These are phyloP conservation scores for Coleophora deauratella DNA, from an alignment of 2,888 invertebrate genomes.

Conservation along the genomic window DNA sequence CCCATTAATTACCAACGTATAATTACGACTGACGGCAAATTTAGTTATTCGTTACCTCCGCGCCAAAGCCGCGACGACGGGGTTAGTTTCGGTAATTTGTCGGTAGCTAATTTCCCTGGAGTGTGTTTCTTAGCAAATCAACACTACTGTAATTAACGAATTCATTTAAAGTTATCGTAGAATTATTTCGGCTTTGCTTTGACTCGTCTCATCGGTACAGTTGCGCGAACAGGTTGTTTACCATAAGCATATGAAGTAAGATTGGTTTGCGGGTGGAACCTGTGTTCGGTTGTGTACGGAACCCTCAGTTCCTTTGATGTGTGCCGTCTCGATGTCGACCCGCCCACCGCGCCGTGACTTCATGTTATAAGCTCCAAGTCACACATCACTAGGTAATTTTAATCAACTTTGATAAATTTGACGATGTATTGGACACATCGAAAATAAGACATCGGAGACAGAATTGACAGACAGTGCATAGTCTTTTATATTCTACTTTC, in stretches of 20 bases:
- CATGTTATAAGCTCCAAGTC: constrained; percentile 27
- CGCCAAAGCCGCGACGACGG: constrained; percentile 32
- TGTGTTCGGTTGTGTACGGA: constrained; percentile 9
- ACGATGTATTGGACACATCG: constrained; percentile 8
- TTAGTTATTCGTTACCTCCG: no score
- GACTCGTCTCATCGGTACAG: constrained; percentile 4
- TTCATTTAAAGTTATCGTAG: constrained; percentile 60
- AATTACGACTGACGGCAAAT: no score
- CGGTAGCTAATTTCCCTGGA: constrained; percentile 59
- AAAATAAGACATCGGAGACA: no score
- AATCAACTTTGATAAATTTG: constrained; percentile 43
- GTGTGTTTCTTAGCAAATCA: constrained; percentile 58
- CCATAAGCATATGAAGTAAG: neutral
- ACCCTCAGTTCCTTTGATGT: constrained; percentile 46
- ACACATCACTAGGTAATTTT: constrained; percentile 34
- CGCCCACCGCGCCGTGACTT: constrained; percentile 6
- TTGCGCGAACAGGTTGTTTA: neutral
- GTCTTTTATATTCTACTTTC: no score
- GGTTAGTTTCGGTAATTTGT: constrained; percentile 42
- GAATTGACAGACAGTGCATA: no score
- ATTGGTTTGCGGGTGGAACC: neutral
- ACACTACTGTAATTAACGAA: constrained; percentile 66
- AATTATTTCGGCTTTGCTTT: constrained; percentile 30
- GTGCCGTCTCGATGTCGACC: constrained; percentile 10
- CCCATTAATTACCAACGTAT: no score